Base-by-base conservation (phyloP, 2,113 vertebrate genomes). In the Capricornis sumatraensis region DNA sequence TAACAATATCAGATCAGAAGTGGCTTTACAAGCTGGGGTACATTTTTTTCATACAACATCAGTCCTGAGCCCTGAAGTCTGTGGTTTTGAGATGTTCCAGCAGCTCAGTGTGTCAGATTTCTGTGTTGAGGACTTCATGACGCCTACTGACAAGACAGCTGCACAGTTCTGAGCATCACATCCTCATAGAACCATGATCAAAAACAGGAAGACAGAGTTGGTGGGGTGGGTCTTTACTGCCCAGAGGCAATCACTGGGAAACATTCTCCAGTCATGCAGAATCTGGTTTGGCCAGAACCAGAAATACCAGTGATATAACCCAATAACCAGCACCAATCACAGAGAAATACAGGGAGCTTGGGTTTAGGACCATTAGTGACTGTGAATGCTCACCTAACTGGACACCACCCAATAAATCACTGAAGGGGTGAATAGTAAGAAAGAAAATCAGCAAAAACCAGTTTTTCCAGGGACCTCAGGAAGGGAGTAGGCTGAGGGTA, bases 301-400 rank as follows among this genome's bases (percentile, higher is more conserved):
- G 96, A 71, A 58, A 87, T 23, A 25, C 10, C n/a, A 47, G 8
- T 1, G 17, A 10, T 58, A 19, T 23, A 33, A 81, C 19, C 58
- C 45, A 16, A 30, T 33, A n/a, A 14, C 16, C 15, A 5, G 6
- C 27, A n/a, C 27, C 8, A 23, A 12, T 52, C 45, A 14, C n/a
- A 12, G 23, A 43, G 33, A 64, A 21, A 71, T 25, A 12, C 43
- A 16, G 83, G 64, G 1, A 27, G 58, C 28, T 19, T 50, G 36
- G 36, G 36, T 76, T 76, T 25, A 7, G 58, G 58, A 36, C 45
- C 28, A 0, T 8, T 4, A 0, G 50, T 79, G 57, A 14, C 5
- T 6, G 3, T 47, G 60, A 19, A 45, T 8, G 25, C 16, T 52
- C 3, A 0, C 40, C 28, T 40, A 5, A 1, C 64, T 16, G 33